Evolutionary conservation across 2,113 vertebrate genomes (phyloP).

Genomic region (Albula glossodonta): DNA sequence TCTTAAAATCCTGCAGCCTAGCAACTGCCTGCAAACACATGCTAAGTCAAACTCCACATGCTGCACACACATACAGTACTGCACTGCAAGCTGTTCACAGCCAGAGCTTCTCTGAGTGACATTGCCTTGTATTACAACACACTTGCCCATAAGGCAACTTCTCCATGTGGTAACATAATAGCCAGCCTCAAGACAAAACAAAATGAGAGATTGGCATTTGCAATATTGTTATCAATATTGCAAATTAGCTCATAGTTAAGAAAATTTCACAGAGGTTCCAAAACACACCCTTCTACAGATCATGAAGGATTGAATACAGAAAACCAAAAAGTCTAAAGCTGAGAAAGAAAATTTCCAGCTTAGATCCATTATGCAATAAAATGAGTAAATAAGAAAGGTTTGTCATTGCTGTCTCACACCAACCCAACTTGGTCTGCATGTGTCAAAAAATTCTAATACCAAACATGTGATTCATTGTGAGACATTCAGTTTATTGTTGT

Average conservation of each 20-base stretch:
- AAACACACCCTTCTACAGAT: not conserved
- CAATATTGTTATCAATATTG: not conserved
- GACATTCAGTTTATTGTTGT: not conserved
- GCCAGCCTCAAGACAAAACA: not conserved
- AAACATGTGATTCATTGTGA: not conserved
- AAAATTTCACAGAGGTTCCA: not conserved
- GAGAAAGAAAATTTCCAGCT: not conserved
- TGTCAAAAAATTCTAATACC: too few relatives aligned
- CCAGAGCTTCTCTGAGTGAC: not conserved
- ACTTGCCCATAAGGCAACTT: not conserved
- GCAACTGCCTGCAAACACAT: slow-evolving; percentile 12
- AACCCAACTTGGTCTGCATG: not conserved
- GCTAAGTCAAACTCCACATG: not conserved
- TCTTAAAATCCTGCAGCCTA: slow-evolving; percentile 12
- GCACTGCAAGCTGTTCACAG: not conserved
- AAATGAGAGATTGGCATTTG: not conserved
- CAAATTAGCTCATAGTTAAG: too few relatives aligned
- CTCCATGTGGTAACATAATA: not conserved
- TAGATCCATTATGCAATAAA: not conserved
- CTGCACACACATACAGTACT: not conserved
- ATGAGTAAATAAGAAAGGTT: not conserved
- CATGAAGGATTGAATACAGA: not conserved
- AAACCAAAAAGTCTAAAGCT: not conserved
- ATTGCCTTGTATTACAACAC: not conserved
- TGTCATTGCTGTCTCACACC: not conserved